Percentiles rank a stretch among this genome's conserved stretches.
Evolutionary conservation across 2,888 invertebrate genomes (phyloP).

Genomic region (Drosophila infuscata): DNA sequence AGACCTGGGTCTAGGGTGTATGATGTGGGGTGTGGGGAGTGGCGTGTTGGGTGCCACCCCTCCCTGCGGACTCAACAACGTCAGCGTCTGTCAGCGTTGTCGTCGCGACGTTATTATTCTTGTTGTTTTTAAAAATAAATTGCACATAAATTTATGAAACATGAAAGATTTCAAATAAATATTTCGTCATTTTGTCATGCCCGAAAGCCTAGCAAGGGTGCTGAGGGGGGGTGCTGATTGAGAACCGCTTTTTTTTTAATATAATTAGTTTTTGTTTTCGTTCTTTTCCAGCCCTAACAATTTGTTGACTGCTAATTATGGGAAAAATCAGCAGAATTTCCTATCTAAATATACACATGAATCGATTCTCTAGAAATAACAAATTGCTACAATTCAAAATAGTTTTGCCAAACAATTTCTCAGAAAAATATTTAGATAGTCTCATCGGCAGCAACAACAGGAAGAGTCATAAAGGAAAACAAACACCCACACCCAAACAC

Average conservation of each 20-base stretch:
- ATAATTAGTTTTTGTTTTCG: slow-evolving; percentile 45
- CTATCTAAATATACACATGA: slow-evolving; percentile 16
- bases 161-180: slow-evolving; percentile 81
- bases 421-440: slow-evolving; percentile 57
- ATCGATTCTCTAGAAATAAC: slow-evolving; percentile 34
- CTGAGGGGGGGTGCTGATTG: background rate
- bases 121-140: slow-evolving; percentile 75
- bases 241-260: background rate
- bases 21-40: background rate
- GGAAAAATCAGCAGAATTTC: slow-evolving; percentile 10
- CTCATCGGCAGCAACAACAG: slow-evolving; percentile 10
- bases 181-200: slow-evolving; percentile 73
- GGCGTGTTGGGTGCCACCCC: slow-evolving; percentile 13
- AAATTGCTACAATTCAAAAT: slow-evolving; percentile 2
- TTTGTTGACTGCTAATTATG: slow-evolving; percentile 22
- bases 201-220: background rate
- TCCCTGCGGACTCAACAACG: slow-evolving; percentile 3
- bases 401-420: slow-evolving; percentile 28
- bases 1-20: slow-evolving; percentile 5
- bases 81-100: slow-evolving; percentile 58
- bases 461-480: slow-evolving; percentile 33
- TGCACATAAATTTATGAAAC: slow-evolving; percentile 79
- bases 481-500: slow-evolving; percentile 13
- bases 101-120: slow-evolving; percentile 40
- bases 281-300: background rate